phyloP scores from a whole-genome alignment of 2,113 vertebrate genomes.

The Engraulis encrasicolus region DNA sequence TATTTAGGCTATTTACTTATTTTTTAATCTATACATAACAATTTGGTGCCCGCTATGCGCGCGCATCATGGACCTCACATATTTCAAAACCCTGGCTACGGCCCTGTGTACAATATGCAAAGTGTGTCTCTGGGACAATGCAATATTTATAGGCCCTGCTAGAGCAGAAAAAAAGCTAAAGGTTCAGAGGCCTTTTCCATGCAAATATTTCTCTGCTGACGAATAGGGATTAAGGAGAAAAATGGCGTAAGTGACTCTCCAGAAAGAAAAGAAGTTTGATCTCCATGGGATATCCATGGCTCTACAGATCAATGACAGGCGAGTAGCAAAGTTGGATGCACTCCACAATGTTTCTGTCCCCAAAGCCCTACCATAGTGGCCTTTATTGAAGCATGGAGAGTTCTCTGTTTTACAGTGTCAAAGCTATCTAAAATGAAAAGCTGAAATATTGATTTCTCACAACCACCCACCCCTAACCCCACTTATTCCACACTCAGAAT shows the following conservation, averaged over 20 bases:
- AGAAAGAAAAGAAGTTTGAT: not conserved
- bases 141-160: not conserved
- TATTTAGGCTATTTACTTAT: too few species aligned
- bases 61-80: too few species aligned
- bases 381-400: not conserved
- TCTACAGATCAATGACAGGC: not conserved
- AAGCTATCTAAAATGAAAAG: slow-evolving; percentile 20
- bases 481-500: not conserved
- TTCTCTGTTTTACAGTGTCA: not conserved
- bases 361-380: not conserved
- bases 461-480: not conserved
- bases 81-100: too few species aligned
- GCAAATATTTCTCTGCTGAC: not conserved
- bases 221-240: not conserved
- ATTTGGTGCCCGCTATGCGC: too few species aligned
- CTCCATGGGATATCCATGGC: not conserved
- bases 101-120: not conserved
- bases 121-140: not conserved
- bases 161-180: not conserved
- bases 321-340: slow-evolving; percentile 7
- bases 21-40: too few species aligned
- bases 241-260: not conserved
- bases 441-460: slow-evolving; percentile 20
- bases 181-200: not conserved
- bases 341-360: not conserved